phyloP scores from a whole-genome alignment of 2,113 vertebrate genomes.

The Siphamia tubifer region DNA sequence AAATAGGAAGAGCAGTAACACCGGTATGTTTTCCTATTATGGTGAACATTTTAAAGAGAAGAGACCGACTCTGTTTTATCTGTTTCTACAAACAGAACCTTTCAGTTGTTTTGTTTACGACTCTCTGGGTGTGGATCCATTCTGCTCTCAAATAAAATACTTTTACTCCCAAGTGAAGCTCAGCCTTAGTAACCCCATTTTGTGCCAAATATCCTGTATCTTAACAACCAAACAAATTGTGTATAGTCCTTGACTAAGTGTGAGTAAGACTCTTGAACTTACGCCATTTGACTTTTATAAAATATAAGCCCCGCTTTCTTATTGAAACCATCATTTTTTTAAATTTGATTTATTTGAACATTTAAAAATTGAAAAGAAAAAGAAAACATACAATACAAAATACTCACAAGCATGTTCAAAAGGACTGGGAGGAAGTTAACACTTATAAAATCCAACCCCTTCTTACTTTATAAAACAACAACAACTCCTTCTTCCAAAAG shows the following conservation, averaged over 20 bases:
- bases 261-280: background rate
- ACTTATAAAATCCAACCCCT: too few relatives aligned
- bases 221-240: conserved; percentile 3
- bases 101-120: background rate
- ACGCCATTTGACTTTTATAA: too few relatives aligned
- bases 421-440: too few relatives aligned
- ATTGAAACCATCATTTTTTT: background rate
- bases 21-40: background rate
- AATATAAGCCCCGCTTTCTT: background rate
- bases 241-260: background rate
- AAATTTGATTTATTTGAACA: too few relatives aligned
- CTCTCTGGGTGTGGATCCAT: background rate
- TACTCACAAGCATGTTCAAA: too few relatives aligned
- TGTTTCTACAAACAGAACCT: conserved; percentile 5
- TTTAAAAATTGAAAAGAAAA: too few relatives aligned
- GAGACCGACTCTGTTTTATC: background rate
- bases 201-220: background rate
- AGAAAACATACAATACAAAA: too few relatives aligned
- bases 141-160: background rate
- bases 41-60: conserved; percentile 1
- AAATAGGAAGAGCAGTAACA: background rate
- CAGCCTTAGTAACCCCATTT: background rate
- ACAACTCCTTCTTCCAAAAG: too few relatives aligned
- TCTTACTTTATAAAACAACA: too few relatives aligned
- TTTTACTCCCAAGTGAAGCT: background rate